Percentiles rank a stretch among this genome's conserved stretches.
Conservation (phyloP, 2,113 vertebrate genomes). For the Podarcis muralis region DNA sequence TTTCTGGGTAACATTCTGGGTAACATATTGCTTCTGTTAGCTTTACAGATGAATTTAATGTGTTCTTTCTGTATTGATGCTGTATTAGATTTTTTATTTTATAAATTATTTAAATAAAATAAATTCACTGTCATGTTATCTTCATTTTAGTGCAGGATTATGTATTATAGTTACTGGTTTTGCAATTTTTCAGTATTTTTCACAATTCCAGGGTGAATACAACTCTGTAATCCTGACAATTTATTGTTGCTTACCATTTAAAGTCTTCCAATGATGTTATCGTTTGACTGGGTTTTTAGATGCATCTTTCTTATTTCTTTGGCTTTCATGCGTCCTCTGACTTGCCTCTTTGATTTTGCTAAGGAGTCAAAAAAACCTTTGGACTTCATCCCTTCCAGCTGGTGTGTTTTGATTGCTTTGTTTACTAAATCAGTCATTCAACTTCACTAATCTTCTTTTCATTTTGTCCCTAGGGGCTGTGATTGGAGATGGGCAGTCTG, state of each 20-base stretch:
- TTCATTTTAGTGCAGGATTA: background rate
- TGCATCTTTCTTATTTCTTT: background rate
- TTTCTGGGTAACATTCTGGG: no score
- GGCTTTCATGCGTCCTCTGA: background rate
- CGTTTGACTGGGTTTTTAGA: background rate
- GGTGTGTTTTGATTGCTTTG: background rate
- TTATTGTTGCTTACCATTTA: background rate
- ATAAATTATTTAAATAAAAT: background rate
- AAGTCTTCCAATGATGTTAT: background rate
- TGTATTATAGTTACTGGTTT: background rate
- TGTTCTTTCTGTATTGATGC: no score
- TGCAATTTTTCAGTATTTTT: background rate
- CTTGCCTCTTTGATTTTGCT: conserved; percentile 13
- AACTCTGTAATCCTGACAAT: background rate
- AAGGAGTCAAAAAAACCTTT: conserved; percentile 14
- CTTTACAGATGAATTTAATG: no score
- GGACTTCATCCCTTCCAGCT: background rate
- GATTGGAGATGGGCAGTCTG: conserved; percentile 97
- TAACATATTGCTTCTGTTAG: no score
- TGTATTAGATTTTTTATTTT: background rate
- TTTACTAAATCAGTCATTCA: background rate
- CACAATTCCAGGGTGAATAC: background rate
- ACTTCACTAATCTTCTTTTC: background rate
- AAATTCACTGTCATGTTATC: background rate
- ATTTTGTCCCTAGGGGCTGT: conserved; percentile 85